Base-by-base conservation (phyloP, 2,888 invertebrate genomes). In the Aleiodes testaceus region DNA sequence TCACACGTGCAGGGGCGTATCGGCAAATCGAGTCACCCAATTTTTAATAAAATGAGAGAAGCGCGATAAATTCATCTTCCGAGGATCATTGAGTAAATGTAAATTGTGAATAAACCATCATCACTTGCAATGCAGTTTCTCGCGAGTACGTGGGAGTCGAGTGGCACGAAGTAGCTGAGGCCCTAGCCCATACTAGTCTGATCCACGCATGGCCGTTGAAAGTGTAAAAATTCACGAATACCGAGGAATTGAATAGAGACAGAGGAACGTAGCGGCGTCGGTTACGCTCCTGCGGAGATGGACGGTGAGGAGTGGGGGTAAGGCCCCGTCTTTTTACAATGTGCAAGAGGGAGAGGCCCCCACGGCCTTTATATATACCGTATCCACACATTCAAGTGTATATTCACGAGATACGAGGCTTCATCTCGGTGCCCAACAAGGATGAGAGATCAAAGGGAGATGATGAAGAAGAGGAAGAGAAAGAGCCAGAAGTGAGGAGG, bases 271-370 rank as follows among this genome's bases (percentile, higher is more conserved):
- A 59, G 18, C 42, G 59, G 59, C 59, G 42, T 53, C 53, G 7
- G 53, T 59, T 59, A 59, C 59, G 59, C 30, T 59, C 59, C 59
- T 59, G 59, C 36, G 36, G 36, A 11, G 36, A 36, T 36, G 36
- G 36, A 36, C 11, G 11, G 36, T 9, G 7, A 36, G 11, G 11
- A 36, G 16, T 47, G 47, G 72, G 76, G 79, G 79, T 78, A 80
- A 81, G 82, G 82, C 79, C 81, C 80, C 80, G 79, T 82, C 86
- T 55, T 86, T 85, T 86, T 85, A 82, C 82, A 75, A 74, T 74
- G 79, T 74, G 77, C 73, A 79, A 79, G 80, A 72, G 73, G 68
- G 75, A 64, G 69, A 64, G 70, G 44, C 12, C 44, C 63, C 63
- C n/a, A 20, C 11, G 44, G 44, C 44, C 30, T 14, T 26, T 26